Evolutionary conservation across 2,888 invertebrate genomes (phyloP), one percentile per base, ranked within the genome.

Genomic region (Drepanosiphum platanoidis): DNA sequence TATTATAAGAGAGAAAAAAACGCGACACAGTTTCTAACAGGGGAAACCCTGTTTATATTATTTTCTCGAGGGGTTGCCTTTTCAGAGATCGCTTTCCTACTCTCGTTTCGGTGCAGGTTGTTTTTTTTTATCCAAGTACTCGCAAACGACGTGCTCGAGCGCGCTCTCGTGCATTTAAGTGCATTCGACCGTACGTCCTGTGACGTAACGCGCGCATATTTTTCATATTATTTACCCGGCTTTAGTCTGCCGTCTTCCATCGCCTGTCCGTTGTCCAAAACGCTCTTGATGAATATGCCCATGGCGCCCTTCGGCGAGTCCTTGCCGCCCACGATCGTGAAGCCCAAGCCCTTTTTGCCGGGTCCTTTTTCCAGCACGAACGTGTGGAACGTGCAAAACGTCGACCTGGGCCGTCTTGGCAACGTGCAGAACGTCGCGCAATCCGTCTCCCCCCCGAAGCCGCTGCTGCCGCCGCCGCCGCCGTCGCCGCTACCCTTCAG

Each of bases 201-300:
- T n/a, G n/a, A n/a, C n/a, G n/a, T n/a, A n/a, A n/a, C n/a, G n/a
- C n/a, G n/a, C n/a, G n/a, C n/a, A n/a, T n/a, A n/a, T n/a, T n/a
- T n/a, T n/a, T n/a, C n/a, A n/a, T n/a, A n/a, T n/a, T n/a, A 89
- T 89, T 88, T 90, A 94, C 95, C 96, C 90, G 95, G 95, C 91
- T 92, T 93, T 86, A 96, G 91, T 90, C 94, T 92, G 68, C 95
- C 95, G 90, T 95, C 95, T 88, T 96, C 95, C 81, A 95, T 93
- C 66, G 96, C 95, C 89, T 96, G 94, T 68, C 96, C 96, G 89
- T 93, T 93, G 72, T 94, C 93, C 88, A 96, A 92, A 88, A 96
- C 95, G 89, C 95, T 95, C 90, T 96, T 95, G 88, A 96, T 94
- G 90, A 95, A 96, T 89, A 96, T 96, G 71, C 96, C 96, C 89